Conservation (phyloP, 1,140 invertebrate genomes). For the Neodiprion pinetum region DNA sequence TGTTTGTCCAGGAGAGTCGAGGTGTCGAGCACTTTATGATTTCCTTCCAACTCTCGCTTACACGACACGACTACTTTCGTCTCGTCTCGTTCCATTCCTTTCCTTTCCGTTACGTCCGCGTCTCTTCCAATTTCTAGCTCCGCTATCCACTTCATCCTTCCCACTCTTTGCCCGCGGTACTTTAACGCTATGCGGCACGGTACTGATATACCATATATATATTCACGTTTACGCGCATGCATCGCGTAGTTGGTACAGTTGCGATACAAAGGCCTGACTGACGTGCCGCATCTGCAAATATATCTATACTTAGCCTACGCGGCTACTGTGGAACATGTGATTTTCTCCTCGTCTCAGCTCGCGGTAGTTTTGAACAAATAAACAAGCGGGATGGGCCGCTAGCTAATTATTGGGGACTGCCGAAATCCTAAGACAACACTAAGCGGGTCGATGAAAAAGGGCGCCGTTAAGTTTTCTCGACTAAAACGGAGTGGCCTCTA, state of each 20-base stretch:
- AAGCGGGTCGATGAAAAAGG: conserved; percentile 1
- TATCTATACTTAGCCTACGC: background rate
- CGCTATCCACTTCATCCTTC: background rate
- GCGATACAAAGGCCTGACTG: background rate
- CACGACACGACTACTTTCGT: conserved; percentile 31
- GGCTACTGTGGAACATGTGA: background rate
- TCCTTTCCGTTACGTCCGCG: background rate
- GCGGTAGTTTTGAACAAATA: background rate
- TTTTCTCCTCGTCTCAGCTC: background rate
- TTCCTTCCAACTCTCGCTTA: conserved; percentile 45
- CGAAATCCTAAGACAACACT: background rate
- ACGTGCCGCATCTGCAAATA: background rate
- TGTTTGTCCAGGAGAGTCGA: conserved; percentile 59
- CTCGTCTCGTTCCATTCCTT: background rate
- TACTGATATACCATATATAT: too few species aligned
- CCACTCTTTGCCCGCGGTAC: conserved; percentile 32
- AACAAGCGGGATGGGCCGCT: background rate
- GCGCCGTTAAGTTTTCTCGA: background rate
- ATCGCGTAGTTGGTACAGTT: background rate
- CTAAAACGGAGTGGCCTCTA: too few species aligned
- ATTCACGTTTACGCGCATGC: too few species aligned
- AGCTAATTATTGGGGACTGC: background rate
- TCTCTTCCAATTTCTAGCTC: background rate
- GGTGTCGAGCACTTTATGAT: conserved; percentile 59
- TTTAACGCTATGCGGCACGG: conserved; percentile 23